A percentile compares a stretch with the other conserved stretches of the same genome.
phyloP scores from a whole-genome alignment of 1,140 invertebrate genomes.

The Venustaconcha ellipsiformis region DNA sequence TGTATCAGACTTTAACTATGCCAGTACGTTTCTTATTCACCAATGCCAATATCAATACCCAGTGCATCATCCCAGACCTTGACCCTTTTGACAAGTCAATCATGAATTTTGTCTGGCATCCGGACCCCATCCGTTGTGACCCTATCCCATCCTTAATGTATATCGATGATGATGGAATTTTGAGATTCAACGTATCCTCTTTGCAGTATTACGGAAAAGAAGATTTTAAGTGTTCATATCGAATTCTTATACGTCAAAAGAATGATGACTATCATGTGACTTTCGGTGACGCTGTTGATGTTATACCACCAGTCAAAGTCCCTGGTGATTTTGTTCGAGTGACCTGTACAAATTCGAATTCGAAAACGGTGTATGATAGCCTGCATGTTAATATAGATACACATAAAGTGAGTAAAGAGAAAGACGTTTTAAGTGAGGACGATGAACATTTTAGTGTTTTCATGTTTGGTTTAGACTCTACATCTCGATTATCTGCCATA shows the following conservation, averaged over 20 bases:
- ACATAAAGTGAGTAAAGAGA: neutral
- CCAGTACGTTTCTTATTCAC: slow-evolving; percentile 29
- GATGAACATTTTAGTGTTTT: slow-evolving; percentile 72
- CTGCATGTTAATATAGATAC: slow-evolving; percentile 34
- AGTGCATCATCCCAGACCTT: slow-evolving; percentile 84
- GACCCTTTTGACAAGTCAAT: slow-evolving; percentile 79
- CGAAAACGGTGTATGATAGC: slow-evolving; percentile 43
- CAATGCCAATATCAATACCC: slow-evolving; percentile 51
- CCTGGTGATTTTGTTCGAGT: slow-evolving; percentile 68
- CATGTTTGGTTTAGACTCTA: slow-evolving; percentile 85
- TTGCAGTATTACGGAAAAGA: slow-evolving; percentile 46
- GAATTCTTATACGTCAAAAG: slow-evolving; percentile 4
- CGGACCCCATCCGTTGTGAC: slow-evolving; percentile 74
- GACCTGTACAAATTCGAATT: slow-evolving; percentile 55
- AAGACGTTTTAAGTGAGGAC: neutral
- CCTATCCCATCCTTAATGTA: slow-evolving; percentile 67
- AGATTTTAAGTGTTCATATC: slow-evolving; percentile 54
- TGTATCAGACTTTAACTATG: slow-evolving; percentile 22
- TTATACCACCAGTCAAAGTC: slow-evolving; percentile 41
- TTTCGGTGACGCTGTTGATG: slow-evolving; percentile 51
- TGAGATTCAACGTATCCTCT: slow-evolving; percentile 52
- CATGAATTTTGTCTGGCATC: slow-evolving; percentile 72
- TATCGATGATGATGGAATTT: slow-evolving; percentile 44
- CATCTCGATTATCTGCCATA: slow-evolving; percentile 86
- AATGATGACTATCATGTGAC: slow-evolving; percentile 48